These are phyloP conservation scores for Recurvirostra avosetta DNA, from an alignment of 2,113 vertebrate genomes.

Conservation along the genomic window DNA sequence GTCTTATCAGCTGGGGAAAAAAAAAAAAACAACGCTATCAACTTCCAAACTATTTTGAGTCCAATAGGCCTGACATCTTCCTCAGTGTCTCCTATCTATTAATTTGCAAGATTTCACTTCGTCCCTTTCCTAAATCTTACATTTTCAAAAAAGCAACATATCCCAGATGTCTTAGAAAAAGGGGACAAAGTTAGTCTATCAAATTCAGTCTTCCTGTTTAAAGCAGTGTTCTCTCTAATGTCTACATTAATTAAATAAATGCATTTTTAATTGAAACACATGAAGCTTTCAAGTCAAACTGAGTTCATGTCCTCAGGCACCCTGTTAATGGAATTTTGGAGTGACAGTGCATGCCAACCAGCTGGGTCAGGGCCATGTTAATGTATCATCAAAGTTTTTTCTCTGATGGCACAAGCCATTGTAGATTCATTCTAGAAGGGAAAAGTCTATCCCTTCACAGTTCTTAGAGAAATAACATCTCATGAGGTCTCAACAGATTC, in stretches of 20 bases:
- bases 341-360: conserved; percentile 15
- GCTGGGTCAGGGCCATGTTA: conserved; percentile 44
- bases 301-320: conserved; percentile 66
- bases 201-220: conserved; percentile 22
- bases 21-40: not conserved
- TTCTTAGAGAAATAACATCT: not conserved
- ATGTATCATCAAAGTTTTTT: conserved; percentile 41
- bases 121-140: not conserved
- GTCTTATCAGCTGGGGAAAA: not conserved
- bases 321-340: conserved; percentile 59
- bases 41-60: not conserved
- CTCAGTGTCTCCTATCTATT: not conserved
- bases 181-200: not conserved
- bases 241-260: conserved; percentile 69
- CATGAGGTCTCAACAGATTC: not conserved
- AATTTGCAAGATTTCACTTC: not conserved
- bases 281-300: conserved; percentile 55
- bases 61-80: not conserved
- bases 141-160: not conserved
- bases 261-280: conserved; percentile 65
- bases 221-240: conserved; percentile 39
- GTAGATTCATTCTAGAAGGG: not conserved
- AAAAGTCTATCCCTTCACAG: not conserved
- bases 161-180: not conserved
- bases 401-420: conserved; percentile 5